Evolutionary conservation across 2,888 invertebrate species (phyloP).

Genomic region (Notodonta ziczac): DNA sequence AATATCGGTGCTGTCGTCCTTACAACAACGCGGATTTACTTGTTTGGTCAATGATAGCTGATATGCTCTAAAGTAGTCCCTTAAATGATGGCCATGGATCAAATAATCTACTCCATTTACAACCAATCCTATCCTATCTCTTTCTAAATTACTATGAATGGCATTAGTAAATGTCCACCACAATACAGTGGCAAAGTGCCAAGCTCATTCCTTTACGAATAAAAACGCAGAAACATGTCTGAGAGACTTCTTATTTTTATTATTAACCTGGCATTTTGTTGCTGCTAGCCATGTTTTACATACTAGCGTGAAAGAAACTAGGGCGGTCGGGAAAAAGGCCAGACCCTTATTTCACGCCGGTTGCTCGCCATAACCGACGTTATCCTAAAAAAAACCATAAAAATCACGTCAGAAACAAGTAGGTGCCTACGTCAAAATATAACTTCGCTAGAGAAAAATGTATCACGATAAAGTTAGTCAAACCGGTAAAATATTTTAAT

Average conservation of each 20-base stretch:
- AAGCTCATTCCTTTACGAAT: background rate
- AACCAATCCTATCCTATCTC: too few relatives aligned
- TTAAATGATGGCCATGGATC: too few relatives aligned
- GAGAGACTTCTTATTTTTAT: conserved; percentile 2
- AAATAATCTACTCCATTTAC: too few relatives aligned
- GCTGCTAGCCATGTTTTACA: conserved; percentile 23
- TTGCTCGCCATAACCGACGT: conserved; percentile 38
- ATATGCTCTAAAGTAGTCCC: too few relatives aligned
- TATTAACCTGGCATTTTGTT: conserved; percentile 11
- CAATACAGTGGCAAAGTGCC: background rate
- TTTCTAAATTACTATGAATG: too few relatives aligned
- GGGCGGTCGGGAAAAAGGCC: conserved; percentile 48
- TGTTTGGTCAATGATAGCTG: too few relatives aligned
- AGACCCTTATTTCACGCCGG: conserved; percentile 61
- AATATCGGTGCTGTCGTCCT: too few relatives aligned
- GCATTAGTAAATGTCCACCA: background rate
- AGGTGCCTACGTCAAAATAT: conserved; percentile 17
- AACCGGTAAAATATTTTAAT: conserved; percentile 4
- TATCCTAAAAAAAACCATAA: conserved; percentile 28
- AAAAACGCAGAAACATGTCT: background rate
- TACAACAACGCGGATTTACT: too few relatives aligned
- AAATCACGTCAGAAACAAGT: conserved; percentile 32
- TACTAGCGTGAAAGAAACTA: conserved; percentile 36
- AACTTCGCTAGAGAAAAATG: conserved; percentile 16
- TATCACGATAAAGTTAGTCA: conserved; percentile 4